Evolutionary conservation across 1,140 invertebrate species (phyloP).

Genomic region (Riptortus pedestris): DNA sequence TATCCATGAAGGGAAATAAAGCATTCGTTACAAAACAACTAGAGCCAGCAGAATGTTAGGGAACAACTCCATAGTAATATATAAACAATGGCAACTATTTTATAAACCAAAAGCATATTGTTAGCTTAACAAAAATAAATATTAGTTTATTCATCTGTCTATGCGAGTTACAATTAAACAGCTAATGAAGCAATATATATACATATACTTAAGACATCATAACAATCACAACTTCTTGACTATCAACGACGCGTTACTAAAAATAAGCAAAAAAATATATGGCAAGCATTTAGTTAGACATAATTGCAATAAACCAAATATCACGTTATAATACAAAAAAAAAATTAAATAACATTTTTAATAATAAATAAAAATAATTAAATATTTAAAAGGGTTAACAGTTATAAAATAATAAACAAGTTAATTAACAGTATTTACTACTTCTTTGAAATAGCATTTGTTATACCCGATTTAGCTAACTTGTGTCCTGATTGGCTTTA

Average conservation of each 20-base stretch:
- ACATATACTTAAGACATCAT: conserved; percentile 2
- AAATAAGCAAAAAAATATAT: neutral
- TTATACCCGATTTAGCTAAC: conserved; percentile 23
- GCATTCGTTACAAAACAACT: neutral
- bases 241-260: neutral
- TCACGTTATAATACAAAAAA: conserved; percentile 9
- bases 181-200: conserved; percentile 6
- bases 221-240: neutral
- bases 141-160: conserved; percentile 1
- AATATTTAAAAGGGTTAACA: conserved; percentile 19
- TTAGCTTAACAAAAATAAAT: neutral
- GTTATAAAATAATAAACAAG: conserved; percentile 16
- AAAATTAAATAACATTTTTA: conserved; percentile 2
- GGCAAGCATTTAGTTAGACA: neutral
- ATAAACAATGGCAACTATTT: neutral
- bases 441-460: neutral
- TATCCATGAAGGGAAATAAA: neutral
- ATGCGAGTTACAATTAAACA: neutral
- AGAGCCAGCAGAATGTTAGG: neutral
- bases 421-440: conserved; percentile 11
- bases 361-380: conserved; percentile 10
- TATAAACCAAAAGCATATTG: neutral
- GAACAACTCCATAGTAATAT: neutral
- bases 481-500: conserved; percentile 16
- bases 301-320: neutral